Base-by-base conservation (phyloP, 1,140 invertebrate species). In the Neelides sp. region DNA sequence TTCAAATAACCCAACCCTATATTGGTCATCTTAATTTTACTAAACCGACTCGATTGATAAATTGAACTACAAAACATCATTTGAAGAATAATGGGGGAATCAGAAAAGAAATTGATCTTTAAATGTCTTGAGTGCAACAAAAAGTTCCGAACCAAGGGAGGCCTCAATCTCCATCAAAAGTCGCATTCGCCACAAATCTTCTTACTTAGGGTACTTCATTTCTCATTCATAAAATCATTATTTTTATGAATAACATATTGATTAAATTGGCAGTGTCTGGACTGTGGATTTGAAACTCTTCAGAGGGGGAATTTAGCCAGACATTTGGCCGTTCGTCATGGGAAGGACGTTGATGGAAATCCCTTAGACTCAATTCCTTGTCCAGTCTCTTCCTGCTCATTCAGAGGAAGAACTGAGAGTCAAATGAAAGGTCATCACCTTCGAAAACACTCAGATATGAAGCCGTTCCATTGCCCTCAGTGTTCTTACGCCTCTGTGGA, bases 401-500 rank as follows among this genome's bases (percentile, higher is more conserved):
- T 61, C 39, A 52, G 35, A 24, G 58, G 55, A 27, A 42, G 62
- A 15, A 57, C 61, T 4, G 59, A 63, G 19, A 52, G 59, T 44
- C 59, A 62, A 48, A 49, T 65, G 15, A 65, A 66, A 50, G 41
- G 52, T 20, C 64, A 64, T 48, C 51, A 52, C 4, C 30, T 58
- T 15, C 52, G 63, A 40, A 61, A 62, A 32, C 61, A 58, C 39
- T 53, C 55, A 3, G 44, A 39, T 32, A 54, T 48, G 2, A 72
- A 70, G 39, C 66, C 68, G n/a, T 72, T 65, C 51, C 69, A 71
- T 47, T 73, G 72, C 63, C 55, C 63, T 13, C 63, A 66, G 23
- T 73, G 72, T 63, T 61, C 65, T 44, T 73, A 73, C 51, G 64
- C 69, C 4, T 67, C 71, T 7, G 68, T 71, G 13, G 71, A 71